Conservation (phyloP, 1,140 invertebrate genomes). For the Ips nitidus region DNA sequence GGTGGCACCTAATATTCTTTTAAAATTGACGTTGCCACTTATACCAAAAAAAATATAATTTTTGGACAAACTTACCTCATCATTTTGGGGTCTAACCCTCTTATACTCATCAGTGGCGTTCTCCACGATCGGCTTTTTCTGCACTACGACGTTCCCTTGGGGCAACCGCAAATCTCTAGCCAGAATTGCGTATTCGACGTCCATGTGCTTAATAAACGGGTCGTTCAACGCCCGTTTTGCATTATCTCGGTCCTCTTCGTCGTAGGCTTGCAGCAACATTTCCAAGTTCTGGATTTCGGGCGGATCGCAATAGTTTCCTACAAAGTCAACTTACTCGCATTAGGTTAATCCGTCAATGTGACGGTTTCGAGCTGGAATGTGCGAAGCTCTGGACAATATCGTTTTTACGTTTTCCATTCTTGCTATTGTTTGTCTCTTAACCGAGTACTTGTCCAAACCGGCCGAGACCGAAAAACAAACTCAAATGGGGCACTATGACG, state of each 20-base stretch:
- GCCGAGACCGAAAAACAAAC: conserved; percentile 3
- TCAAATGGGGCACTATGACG: neutral
- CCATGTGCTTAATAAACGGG: conserved; percentile 93
- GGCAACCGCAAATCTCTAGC: conserved; percentile 77
- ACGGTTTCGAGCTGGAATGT: neutral
- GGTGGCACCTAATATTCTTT: too few relatives aligned
- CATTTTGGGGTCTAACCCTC: conserved; percentile 23
- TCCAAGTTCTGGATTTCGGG: conserved; percentile 81
- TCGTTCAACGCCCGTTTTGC: conserved; percentile 73
- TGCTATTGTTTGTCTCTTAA: conserved; percentile 13
- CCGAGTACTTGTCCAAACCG: conserved; percentile 7
- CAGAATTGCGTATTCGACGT: conserved; percentile 87
- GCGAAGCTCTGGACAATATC: conserved; percentile 11
- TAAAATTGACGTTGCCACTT: too few relatives aligned
- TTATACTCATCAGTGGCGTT: conserved; percentile 33
- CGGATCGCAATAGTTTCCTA: conserved; percentile 74
- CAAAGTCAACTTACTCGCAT: conserved; percentile 51
- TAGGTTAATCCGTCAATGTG: neutral
- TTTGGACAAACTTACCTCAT: conserved; percentile 11
- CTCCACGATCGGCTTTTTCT: conserved; percentile 29
- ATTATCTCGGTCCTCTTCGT: conserved; percentile 84
- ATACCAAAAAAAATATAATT: too few relatives aligned
- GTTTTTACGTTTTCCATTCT: conserved; percentile 14
- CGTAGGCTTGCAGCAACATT: conserved; percentile 81
- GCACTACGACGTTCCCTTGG: conserved; percentile 45